Conservation (phyloP, 1,140 invertebrate genomes). For the Tetramorium parvispinum region DNA sequence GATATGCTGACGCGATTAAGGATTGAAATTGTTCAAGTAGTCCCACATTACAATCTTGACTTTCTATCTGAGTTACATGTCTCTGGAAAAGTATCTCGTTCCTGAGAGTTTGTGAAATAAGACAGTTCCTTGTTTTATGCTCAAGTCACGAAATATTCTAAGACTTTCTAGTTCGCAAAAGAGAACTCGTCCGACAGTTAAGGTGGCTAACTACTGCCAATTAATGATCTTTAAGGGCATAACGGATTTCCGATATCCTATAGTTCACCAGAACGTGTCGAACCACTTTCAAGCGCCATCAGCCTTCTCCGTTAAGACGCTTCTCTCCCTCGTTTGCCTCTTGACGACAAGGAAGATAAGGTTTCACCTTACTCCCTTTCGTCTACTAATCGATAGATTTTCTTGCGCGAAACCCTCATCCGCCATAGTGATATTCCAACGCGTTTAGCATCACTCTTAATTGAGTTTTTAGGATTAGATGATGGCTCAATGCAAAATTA, state of each 20-base stretch:
- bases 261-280: slow-evolving; percentile 67
- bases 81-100: neutral
- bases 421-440: slow-evolving; percentile 23
- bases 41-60: neutral
- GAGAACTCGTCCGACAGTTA: slow-evolving; percentile 11
- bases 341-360: slow-evolving; percentile 45
- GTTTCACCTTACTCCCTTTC: slow-evolving; percentile 52
- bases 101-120: neutral
- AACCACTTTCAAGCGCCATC: slow-evolving; percentile 51
- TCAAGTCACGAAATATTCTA: slow-evolving; percentile 1
- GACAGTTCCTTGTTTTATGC: neutral
- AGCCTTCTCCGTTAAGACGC: slow-evolving; percentile 43
- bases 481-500: neutral
- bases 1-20: neutral
- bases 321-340: slow-evolving; percentile 54
- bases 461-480: slow-evolving; percentile 53
- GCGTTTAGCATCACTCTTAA: slow-evolving; percentile 40
- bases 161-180: slow-evolving; percentile 13
- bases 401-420: slow-evolving; percentile 37
- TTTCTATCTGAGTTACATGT: neutral
- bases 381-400: slow-evolving; percentile 60
- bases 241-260: slow-evolving; percentile 76
- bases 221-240: slow-evolving; percentile 68
- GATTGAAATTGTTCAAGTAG: neutral
- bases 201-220: slow-evolving; percentile 69